Conservation (phyloP, 1,140 invertebrate genomes). For the Drosophila ambigua region DNA sequence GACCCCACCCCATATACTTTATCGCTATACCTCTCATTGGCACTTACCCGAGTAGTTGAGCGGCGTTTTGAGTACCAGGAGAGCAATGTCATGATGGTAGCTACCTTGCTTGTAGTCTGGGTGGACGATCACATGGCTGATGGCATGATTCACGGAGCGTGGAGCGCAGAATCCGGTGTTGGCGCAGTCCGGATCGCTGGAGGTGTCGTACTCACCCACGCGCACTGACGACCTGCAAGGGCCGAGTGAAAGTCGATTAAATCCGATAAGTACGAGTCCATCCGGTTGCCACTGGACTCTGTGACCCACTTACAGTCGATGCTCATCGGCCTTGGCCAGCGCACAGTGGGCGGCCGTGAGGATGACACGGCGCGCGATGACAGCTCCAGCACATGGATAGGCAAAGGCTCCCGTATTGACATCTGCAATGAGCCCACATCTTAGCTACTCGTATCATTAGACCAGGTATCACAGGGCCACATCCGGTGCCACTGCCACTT, state of each 20-base stretch:
- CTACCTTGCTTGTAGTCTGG: slow-evolving; percentile 88
- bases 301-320: slow-evolving; percentile 86
- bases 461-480: no score
- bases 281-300: neutral
- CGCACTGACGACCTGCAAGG: slow-evolving; percentile 85
- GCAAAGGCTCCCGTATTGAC: slow-evolving; percentile 86
- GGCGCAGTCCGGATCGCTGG: slow-evolving; percentile 87
- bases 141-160: slow-evolving; percentile 87
- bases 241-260: slow-evolving; percentile 38
- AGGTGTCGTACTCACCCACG: slow-evolving; percentile 87
- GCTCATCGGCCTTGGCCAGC: slow-evolving; percentile 87
- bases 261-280: slow-evolving; percentile 5
- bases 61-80: slow-evolving; percentile 87
- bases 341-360: slow-evolving; percentile 90
- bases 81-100: slow-evolving; percentile 88
- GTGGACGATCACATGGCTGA: slow-evolving; percentile 88
- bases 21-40: no score
- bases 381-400: slow-evolving; percentile 89
- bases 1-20: no score
- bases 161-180: slow-evolving; percentile 87
- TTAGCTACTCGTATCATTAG: neutral
- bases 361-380: slow-evolving; percentile 86
- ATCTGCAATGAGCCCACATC: slow-evolving; percentile 83
- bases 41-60: slow-evolving; percentile 88
- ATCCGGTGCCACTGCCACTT: slow-evolving; percentile 40